phyloP scores from a whole-genome alignment of 2,797 vertebrate genomes.

The Anguilla marmorata region DNA sequence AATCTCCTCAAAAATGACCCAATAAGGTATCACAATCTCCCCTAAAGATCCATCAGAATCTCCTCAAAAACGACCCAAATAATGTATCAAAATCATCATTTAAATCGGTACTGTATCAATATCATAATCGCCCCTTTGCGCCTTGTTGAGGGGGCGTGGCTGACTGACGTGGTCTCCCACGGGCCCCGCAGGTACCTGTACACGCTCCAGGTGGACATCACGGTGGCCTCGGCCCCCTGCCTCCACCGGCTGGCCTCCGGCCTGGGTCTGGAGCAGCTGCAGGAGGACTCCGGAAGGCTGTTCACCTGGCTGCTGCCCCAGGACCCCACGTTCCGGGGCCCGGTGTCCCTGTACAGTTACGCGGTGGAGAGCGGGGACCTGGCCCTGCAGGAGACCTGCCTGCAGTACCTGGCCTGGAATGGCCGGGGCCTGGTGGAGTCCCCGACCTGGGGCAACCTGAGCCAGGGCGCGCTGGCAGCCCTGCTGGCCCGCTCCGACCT shows the following conservation, averaged over 20 bases:
- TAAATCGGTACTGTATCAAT: too few species aligned
- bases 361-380: slow-evolving; percentile 42
- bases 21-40: too few species aligned
- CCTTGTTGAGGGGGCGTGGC: background rate
- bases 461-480: slow-evolving; percentile 32
- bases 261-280: slow-evolving; percentile 51
- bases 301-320: slow-evolving; percentile 58
- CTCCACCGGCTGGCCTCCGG: slow-evolving; percentile 62
- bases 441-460: slow-evolving; percentile 49
- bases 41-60: too few species aligned
- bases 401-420: slow-evolving; percentile 67
- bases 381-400: slow-evolving; percentile 50
- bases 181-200: slow-evolving; percentile 63
- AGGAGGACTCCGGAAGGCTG: slow-evolving; percentile 45
- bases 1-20: too few species aligned
- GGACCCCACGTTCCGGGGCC: slow-evolving; percentile 54
- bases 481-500: slow-evolving; percentile 62
- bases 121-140: too few species aligned
- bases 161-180: background rate
- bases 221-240: slow-evolving; percentile 50
- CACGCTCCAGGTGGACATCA: slow-evolving; percentile 55
- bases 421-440: slow-evolving; percentile 52
- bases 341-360: slow-evolving; percentile 55
- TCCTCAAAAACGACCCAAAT: too few species aligned
- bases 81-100: too few species aligned